Conservation (phyloP, 2,113 vertebrate species). For the Gnathonemus echidnorhynchus region DNA sequence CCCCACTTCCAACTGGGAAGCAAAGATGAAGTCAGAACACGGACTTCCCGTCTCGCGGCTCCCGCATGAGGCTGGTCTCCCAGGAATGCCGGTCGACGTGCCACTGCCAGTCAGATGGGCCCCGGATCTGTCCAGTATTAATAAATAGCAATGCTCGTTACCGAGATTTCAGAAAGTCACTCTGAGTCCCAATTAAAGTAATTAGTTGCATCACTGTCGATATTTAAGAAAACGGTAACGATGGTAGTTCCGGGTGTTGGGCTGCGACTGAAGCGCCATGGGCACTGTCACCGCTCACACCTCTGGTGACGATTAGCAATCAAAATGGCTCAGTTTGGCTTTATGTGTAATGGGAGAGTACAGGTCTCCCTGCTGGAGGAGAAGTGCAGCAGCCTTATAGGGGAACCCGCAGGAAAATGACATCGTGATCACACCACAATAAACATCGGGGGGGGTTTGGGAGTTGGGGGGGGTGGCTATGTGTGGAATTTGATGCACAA, state of each 20-base stretch:
- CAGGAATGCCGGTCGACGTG: not conserved
- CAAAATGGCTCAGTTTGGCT: conserved; percentile 62
- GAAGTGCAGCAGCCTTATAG: not conserved
- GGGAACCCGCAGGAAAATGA: conserved; percentile 13
- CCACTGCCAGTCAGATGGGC: conserved; percentile 16
- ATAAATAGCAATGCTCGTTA: conserved; percentile 46
- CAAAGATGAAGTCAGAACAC: not conserved
- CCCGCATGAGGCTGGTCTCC: not conserved
- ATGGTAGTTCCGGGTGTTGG: conserved; percentile 26
- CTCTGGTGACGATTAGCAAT: conserved; percentile 51
- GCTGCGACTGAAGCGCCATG: conserved; percentile 28
- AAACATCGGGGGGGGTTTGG: conserved; percentile 39
- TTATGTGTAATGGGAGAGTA: conserved; percentile 48
- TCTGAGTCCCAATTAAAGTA: conserved; percentile 63
- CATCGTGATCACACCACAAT: conserved; percentile 43
- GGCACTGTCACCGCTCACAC: conserved; percentile 48
- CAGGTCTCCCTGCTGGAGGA: conserved; percentile 7
- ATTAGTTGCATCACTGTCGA: conserved; percentile 53
- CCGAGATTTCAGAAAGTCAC: conserved; percentile 46
- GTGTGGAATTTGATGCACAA: conserved; percentile 41
- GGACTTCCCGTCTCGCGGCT: not conserved
- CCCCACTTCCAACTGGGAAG: not conserved
- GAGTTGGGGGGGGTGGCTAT: conserved; percentile 1
- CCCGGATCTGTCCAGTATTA: conserved; percentile 40
- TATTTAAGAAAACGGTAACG: conserved; percentile 50